These are phyloP conservation scores for Clarias batrachus DNA, from an alignment of 2,113 vertebrate genomes.

Conservation along the genomic window DNA sequence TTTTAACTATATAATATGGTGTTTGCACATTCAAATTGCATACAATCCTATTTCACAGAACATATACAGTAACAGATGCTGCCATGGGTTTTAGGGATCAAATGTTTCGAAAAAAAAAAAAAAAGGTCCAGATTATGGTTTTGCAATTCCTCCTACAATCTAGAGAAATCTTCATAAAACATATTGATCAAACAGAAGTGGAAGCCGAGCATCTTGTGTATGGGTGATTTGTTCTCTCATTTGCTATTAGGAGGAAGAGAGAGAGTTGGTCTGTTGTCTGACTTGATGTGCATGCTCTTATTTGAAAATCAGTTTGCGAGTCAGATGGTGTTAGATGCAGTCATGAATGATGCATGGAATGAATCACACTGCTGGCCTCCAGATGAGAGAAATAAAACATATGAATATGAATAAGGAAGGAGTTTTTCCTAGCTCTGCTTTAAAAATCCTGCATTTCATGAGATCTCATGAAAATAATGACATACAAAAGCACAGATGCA, in stretches of 20 bases:
- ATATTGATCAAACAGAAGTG: constrained; percentile 4
- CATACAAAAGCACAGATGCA: background rate
- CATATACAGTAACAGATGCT: background rate
- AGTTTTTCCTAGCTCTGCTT: constrained; percentile 19
- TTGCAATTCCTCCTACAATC: constrained; percentile 6
- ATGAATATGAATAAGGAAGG: constrained; percentile 49
- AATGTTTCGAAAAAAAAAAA: background rate
- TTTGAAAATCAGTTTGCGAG: constrained; percentile 46
- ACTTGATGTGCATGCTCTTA: constrained; percentile 33
- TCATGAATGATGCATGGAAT: constrained; percentile 60
- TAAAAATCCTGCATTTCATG: constrained; percentile 29
- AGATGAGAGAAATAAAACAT: constrained; percentile 46
- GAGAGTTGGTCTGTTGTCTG: constrained; percentile 28
- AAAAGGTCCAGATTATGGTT: constrained; percentile 11
- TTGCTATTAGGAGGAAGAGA: constrained; percentile 13
- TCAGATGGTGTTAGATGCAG: constrained; percentile 47
- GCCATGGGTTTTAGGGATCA: background rate
- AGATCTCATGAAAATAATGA: constrained; percentile 6
- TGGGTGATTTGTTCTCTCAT: constrained; percentile 22
- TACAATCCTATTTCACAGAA: background rate
- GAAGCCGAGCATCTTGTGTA: background rate
- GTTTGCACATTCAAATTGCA: too few relatives aligned
- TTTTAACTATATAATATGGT: background rate
- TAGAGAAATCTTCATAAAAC: constrained; percentile 12
- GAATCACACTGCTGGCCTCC: constrained; percentile 40